Base-by-base conservation (phyloP, 2,888 invertebrate species). In the Mimas tiliae region DNA sequence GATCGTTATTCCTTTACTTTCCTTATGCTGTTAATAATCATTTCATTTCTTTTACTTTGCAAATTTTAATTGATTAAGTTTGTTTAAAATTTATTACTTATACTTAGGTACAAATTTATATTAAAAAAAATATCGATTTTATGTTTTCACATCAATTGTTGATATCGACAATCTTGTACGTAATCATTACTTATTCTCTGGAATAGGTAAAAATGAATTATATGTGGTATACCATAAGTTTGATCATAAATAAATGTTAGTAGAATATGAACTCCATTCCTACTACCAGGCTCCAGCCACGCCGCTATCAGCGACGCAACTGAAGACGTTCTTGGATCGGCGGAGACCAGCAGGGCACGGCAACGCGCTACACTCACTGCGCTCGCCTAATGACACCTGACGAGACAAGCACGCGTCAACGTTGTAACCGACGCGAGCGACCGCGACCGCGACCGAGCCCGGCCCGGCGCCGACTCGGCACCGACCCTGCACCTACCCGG, bases 291-390 rank as follows among this genome's bases (percentile, higher is more conserved):
- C 93, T 16, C 89, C 89, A 4, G 65, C 81, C 53, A 83, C 80
- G 9, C 75, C 81, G 62, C 74, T 93, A 45, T 90, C 91, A 6
- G 85, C 86, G 50, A 80, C 79, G 19, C 93, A 92, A 70, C 81
- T 93, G 67, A 88, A 89, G 79, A 92, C 91, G 66, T 93, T 93
- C 85, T 80, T 93, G 53, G 93, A 93, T 73, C 85, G 93, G 47
- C 89, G 93, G 67, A 86, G 93, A 65, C 93, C 93, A 21, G 82
- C 91, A n/a, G 91, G 92, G 0, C 89, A 87, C 77, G 84, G 86
- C 70, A 85, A 84, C 77, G 86, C 86, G 45, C 76, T 89, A 48
- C 87, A 84, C 74, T 77, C 89, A 53, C 79, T 89, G 69, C 89
- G 90, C 50, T 90, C 91, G 51, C 93, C 91, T 47, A 82, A 81